A percentile compares a stretch with the other conserved stretches of the same genome.
Conservation (phyloP, 1,140 invertebrate species). For the Sitophilus oryzae region DNA sequence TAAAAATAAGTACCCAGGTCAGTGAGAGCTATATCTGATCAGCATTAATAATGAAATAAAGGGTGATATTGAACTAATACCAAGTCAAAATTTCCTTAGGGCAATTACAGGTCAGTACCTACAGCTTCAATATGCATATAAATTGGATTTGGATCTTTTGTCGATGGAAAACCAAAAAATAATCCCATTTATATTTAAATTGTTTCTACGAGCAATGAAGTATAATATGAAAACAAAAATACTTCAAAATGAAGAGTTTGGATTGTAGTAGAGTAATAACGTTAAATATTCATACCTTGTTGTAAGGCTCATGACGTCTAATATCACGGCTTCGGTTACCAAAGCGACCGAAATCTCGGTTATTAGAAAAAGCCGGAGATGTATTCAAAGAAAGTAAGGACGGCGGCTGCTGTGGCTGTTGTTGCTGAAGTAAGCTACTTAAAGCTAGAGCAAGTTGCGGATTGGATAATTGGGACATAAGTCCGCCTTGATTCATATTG, state of each 20-base stretch:
- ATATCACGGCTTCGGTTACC: constrained; percentile 41
- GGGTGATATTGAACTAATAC: too few species aligned
- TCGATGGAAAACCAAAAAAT: too few species aligned
- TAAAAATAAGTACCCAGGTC: too few species aligned
- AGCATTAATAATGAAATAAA: too few species aligned
- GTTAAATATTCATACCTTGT: constrained; percentile 38
- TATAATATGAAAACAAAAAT: neutral
- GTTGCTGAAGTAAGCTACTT: constrained; percentile 41
- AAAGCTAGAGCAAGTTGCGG: constrained; percentile 43
- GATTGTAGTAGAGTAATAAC: constrained; percentile 22
- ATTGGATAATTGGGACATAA: constrained; percentile 38
- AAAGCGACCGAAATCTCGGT: constrained; percentile 39
- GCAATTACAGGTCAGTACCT: too few species aligned
- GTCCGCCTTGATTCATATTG: constrained; percentile 32
- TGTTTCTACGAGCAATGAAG: neutral
- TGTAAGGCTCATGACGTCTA: constrained; percentile 42
- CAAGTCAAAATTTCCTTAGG: too few species aligned
- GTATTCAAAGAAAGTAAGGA: constrained; percentile 44
- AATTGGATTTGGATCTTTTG: too few species aligned
- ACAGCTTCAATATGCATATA: too few species aligned
- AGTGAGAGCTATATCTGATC: too few species aligned
- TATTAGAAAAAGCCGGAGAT: constrained; percentile 38
- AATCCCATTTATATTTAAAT: neutral
- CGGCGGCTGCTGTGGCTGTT: constrained; percentile 39
- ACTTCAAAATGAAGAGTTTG: constrained; percentile 2